Percentiles rank a stretch among this genome's conserved stretches.
Evolutionary conservation across 2,888 invertebrate genomes (phyloP).

Genomic region (Drosophila histrio): DNA sequence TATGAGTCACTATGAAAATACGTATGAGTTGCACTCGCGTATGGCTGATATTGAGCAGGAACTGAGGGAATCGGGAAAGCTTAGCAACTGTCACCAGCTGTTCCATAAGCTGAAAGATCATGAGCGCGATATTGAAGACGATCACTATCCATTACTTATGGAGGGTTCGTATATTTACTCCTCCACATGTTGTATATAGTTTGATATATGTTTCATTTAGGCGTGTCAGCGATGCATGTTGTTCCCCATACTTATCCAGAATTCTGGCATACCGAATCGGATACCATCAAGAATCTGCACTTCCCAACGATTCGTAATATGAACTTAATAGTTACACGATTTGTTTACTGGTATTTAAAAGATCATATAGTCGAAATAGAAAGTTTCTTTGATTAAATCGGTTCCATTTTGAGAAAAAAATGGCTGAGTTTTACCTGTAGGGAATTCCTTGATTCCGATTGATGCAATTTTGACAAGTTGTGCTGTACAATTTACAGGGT

Average conservation of each 20-base stretch:
- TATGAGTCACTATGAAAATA: constrained; percentile 91
- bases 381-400: neutral
- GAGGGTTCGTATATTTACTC: constrained; percentile 74
- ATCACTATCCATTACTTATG: constrained; percentile 92
- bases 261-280: constrained; percentile 94
- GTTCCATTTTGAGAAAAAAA: too few relatives aligned
- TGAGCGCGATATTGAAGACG: constrained; percentile 92
- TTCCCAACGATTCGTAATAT: constrained; percentile 57
- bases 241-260: constrained; percentile 95
- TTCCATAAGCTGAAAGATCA: constrained; percentile 87
- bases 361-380: neutral
- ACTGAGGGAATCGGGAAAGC: constrained; percentile 85
- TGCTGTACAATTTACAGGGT: too few relatives aligned
- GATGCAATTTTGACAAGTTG: neutral
- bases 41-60: constrained; percentile 89
- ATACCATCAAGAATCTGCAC: constrained; percentile 86
- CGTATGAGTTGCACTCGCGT: constrained; percentile 89
- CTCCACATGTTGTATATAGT: constrained; percentile 13
- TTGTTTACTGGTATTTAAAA: constrained; percentile 38
- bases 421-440: too few relatives aligned
- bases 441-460: too few relatives aligned
- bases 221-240: constrained; percentile 90
- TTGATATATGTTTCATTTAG: constrained; percentile 8
- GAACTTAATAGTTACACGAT: constrained; percentile 31
- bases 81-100: constrained; percentile 87